A percentile compares a stretch with the other conserved stretches of the same genome.
Conservation (phyloP, 2,797 vertebrate genomes). For the Capromys pilorides region DNA sequence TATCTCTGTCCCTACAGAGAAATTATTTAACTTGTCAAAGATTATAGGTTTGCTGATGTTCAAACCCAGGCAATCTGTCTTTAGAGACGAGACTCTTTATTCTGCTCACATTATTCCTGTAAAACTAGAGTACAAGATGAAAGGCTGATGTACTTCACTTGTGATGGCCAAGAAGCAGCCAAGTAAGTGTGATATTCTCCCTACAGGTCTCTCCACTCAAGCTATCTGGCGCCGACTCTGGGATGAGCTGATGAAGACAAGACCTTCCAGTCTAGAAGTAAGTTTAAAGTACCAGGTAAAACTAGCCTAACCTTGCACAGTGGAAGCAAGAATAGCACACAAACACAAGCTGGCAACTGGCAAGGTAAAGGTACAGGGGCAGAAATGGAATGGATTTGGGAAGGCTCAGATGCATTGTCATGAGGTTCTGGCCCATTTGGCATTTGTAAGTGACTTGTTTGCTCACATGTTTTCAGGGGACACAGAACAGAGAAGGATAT, state of each 20-base stretch:
- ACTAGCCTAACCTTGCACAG: background rate
- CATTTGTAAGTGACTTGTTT: constrained; percentile 60
- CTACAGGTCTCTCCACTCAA: constrained; percentile 91
- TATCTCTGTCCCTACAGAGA: background rate
- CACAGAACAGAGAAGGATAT: constrained; percentile 59
- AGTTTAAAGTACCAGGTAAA: constrained; percentile 49
- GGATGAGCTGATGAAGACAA: constrained; percentile 88
- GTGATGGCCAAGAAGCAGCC: constrained; percentile 15
- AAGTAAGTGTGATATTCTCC: constrained; percentile 40
- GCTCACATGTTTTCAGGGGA: constrained; percentile 56
- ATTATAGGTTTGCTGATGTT: constrained; percentile 44
- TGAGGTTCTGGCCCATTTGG: constrained; percentile 28
- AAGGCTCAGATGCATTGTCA: constrained; percentile 41
- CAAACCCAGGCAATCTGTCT: constrained; percentile 36
- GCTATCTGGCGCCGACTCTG: constrained; percentile 90
- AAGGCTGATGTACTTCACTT: constrained; percentile 29
- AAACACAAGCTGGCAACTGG: constrained; percentile 6
- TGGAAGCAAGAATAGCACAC: constrained; percentile 50
- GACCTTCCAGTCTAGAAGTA: constrained; percentile 88
- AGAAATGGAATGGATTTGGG: constrained; percentile 32
- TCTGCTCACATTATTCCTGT: constrained; percentile 18
- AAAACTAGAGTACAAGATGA: constrained; percentile 49
- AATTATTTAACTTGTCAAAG: constrained; percentile 54
- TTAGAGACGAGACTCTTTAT: constrained; percentile 40
- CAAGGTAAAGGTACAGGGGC: background rate